Evolutionary conservation across 2,797 vertebrate species (phyloP), one percentile per base, ranked within the genome.

Genomic region (Melanotaenia parkinsoni): DNA sequence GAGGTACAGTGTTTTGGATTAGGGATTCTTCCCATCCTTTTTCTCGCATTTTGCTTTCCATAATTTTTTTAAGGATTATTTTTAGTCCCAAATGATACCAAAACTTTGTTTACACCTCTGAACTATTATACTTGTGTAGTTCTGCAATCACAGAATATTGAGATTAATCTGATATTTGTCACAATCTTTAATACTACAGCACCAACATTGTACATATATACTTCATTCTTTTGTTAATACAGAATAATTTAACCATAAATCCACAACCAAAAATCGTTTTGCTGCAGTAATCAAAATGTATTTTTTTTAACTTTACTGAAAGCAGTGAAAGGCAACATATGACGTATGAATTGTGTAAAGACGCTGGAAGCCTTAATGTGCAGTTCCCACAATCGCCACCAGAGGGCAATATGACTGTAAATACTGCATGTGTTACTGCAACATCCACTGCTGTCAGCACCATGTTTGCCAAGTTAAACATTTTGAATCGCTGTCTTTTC

Each of bases 271-370:
- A 24, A 53, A 53, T 22, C 2, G 10, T 51, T 22, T 2, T 22
- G n/a, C n/a, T 11, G n/a, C 47, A 51, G 9, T 9, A 22, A 11
- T 24, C 20, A 7, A 53, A 53, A 24, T 12, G 1, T 53, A 24
- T 22, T 9, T 1, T 6, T 0, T 0, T n/a, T 0, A 9, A 33
- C 0, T 77, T 79, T 69, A 76, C 71, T 1, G n/a, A 68, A 20
- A 14, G 50, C 3, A 7, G 7, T 0, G 74, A 10, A 87, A 88
- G 5, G 56, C 53, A 85, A 59, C 73, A 71, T 37, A 1, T 68
- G 73, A 66, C 28, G 59, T 53, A 20, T 1, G 24, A 32, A 40
- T 28, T 4, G 11, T 13, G 13, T 47, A 28, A 68, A 56, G n/a
- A n/a, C 20, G 22, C 53, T 67, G 24, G 43, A 61, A 64, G 22